These are phyloP conservation scores for Phortica variegata DNA, from an alignment of 1,140 invertebrate species.

Conservation along the genomic window DNA sequence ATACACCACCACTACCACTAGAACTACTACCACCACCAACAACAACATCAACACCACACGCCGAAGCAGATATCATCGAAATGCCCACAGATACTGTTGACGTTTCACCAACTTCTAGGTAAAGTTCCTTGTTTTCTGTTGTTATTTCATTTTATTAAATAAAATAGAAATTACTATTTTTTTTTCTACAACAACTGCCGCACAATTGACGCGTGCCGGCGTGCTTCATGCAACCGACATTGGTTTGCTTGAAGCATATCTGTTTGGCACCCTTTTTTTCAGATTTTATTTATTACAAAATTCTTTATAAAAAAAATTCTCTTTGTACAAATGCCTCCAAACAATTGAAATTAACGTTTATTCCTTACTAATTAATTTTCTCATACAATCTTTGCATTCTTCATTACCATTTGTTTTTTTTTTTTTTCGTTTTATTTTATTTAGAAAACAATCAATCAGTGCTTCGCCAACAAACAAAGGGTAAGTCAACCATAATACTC, in stretches of 20 bases:
- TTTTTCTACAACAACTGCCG: too few relatives aligned
- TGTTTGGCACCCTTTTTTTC: neutral
- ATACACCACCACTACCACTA: slow-evolving; percentile 45
- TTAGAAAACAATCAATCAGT: slow-evolving; percentile 52
- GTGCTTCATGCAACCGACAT: too few relatives aligned
- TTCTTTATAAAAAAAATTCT: neutral
- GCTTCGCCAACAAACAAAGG: slow-evolving; percentile 45
- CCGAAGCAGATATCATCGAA: slow-evolving; percentile 39
- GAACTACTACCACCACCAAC: slow-evolving; percentile 32
- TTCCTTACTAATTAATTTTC: slow-evolving; percentile 50
- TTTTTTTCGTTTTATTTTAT: slow-evolving; percentile 34
- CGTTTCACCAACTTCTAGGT: slow-evolving; percentile 37
- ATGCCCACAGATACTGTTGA: slow-evolving; percentile 52
- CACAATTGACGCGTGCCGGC: too few relatives aligned
- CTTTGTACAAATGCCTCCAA: too few relatives aligned
- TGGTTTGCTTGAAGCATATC: neutral
- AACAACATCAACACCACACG: slow-evolving; percentile 35
- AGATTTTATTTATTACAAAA: neutral
- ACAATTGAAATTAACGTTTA: too few relatives aligned
- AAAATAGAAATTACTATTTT: too few relatives aligned
- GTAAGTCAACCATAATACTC: slow-evolving; percentile 37
- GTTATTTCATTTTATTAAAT: too few relatives aligned
- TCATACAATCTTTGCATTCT: slow-evolving; percentile 46
- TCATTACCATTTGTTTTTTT: slow-evolving; percentile 47
- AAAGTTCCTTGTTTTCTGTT: slow-evolving; percentile 16